Evolutionary conservation across 2,797 vertebrate genomes (phyloP).

Genomic region (Thalassophryne amazonica): DNA sequence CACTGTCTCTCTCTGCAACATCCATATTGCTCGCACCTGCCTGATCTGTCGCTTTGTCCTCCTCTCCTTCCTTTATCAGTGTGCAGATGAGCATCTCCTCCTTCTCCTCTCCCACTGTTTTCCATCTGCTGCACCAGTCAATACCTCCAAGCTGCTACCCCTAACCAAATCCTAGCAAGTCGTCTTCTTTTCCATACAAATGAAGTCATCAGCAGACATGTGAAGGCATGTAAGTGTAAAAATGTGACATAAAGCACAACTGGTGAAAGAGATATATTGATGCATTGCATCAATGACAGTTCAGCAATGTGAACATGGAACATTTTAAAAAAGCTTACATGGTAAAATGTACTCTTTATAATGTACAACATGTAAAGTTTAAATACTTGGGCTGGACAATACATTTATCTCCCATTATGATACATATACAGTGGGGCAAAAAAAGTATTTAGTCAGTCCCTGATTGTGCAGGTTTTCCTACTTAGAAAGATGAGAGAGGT

Average conservation of each 20-base stretch:
- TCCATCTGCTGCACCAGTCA: slow-evolving; percentile 8
- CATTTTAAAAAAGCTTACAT: too few species aligned
- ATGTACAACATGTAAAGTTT: too few species aligned
- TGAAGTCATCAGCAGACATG: background rate
- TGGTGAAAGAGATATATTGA: too few species aligned
- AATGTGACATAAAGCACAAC: background rate
- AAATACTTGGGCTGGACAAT: too few species aligned
- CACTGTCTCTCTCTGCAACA: background rate
- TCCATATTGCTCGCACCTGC: background rate
- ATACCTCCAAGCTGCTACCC: background rate
- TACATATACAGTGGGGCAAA: too few species aligned
- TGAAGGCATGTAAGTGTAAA: background rate
- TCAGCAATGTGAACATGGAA: too few species aligned
- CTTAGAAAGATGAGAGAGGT: too few species aligned
- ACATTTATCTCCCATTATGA: too few species aligned
- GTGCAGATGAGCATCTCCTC: slow-evolving; percentile 14
- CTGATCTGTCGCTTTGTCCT: background rate
- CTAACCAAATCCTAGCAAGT: slow-evolving; percentile 12
- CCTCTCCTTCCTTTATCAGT: slow-evolving; percentile 8
- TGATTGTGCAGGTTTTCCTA: too few species aligned
- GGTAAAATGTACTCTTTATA: too few species aligned
- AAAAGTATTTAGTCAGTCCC: too few species aligned
- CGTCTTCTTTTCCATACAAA: background rate
- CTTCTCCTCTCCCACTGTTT: slow-evolving; percentile 3
- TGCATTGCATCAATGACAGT: too few species aligned